Conservation (phyloP, 2,888 invertebrate species). For the Andrena camellia region DNA sequence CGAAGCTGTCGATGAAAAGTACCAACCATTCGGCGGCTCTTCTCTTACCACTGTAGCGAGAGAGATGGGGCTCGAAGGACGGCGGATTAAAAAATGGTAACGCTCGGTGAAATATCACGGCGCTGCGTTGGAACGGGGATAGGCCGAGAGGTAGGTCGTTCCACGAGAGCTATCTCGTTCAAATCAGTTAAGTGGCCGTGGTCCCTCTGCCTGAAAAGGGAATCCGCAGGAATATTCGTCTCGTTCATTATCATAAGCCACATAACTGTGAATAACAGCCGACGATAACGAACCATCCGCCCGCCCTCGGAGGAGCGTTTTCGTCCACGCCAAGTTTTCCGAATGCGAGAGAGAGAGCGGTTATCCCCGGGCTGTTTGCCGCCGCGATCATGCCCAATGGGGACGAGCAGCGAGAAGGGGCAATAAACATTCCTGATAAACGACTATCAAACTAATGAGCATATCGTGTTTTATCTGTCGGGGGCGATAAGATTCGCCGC, state of each 20-base stretch:
- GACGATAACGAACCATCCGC: constrained; percentile 26
- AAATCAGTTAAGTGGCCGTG: constrained; percentile 37
- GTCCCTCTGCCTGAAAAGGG: constrained; percentile 25
- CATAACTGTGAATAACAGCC: constrained; percentile 49
- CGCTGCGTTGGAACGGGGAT: not conserved
- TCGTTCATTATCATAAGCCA: constrained; percentile 62
- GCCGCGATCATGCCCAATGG: not conserved
- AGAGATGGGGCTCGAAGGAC: too few relatives aligned
- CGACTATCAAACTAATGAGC: constrained; percentile 27
- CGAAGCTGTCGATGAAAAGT: not conserved
- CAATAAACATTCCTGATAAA: constrained; percentile 34
- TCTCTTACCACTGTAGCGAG: not conserved
- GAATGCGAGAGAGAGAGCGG: not conserved
- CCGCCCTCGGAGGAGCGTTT: not conserved
- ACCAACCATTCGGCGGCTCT: not conserved
- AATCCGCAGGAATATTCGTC: constrained; percentile 44
- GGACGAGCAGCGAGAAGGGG: constrained; percentile 10
- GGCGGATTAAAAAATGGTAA: constrained; percentile 2
- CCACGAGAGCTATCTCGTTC: constrained; percentile 13
- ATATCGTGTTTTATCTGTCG: constrained; percentile 22
- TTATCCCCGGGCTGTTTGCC: constrained; percentile 1
- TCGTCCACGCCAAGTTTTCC: not conserved
- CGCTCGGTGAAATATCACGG: not conserved
- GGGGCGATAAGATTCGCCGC: constrained; percentile 37
- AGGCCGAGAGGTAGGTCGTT: constrained; percentile 20